Percentiles rank a stretch among this genome's conserved stretches.
These are phyloP conservation scores for Paelopatides confundens DNA, from an alignment of 53 echinoderm and acorn worm species.

Conservation along the genomic window DNA sequence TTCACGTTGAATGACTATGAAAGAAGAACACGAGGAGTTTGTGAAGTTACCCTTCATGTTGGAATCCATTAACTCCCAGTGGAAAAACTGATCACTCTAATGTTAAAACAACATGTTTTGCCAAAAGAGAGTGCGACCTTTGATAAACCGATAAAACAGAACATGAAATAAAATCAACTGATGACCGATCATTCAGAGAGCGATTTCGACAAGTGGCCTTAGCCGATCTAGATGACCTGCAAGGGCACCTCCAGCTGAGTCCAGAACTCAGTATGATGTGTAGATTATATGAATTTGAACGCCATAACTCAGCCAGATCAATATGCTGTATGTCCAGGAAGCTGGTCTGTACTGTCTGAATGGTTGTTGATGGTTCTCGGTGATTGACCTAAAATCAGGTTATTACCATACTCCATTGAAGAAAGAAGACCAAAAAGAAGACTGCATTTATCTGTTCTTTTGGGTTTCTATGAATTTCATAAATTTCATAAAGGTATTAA, in stretches of 20 bases:
- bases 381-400: constrained; percentile 74
- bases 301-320: constrained; percentile 56
- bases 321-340: constrained; percentile 70
- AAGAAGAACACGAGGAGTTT: neutral
- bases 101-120: constrained; percentile 49
- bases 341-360: constrained; percentile 48
- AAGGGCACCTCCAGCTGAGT: constrained; percentile 64
- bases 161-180: constrained; percentile 63
- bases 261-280: constrained; percentile 49
- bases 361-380: constrained; percentile 59
- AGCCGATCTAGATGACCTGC: constrained; percentile 61
- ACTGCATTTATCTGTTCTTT: constrained; percentile 67
- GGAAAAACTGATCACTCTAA: constrained; percentile 47
- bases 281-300: constrained; percentile 65
- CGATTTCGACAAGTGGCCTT: constrained; percentile 63
- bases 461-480: constrained; percentile 72
- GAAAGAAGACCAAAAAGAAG: constrained; percentile 65
- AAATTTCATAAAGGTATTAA: no score
- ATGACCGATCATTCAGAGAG: constrained; percentile 72
- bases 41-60: constrained; percentile 56
- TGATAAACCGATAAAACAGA: constrained; percentile 48
- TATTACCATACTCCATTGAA: constrained; percentile 70
- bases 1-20: no score
- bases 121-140: constrained; percentile 69
- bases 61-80: constrained; percentile 56